phyloP scores from a whole-genome alignment of 2,113 vertebrate species.

The Varanus komodoensis region DNA sequence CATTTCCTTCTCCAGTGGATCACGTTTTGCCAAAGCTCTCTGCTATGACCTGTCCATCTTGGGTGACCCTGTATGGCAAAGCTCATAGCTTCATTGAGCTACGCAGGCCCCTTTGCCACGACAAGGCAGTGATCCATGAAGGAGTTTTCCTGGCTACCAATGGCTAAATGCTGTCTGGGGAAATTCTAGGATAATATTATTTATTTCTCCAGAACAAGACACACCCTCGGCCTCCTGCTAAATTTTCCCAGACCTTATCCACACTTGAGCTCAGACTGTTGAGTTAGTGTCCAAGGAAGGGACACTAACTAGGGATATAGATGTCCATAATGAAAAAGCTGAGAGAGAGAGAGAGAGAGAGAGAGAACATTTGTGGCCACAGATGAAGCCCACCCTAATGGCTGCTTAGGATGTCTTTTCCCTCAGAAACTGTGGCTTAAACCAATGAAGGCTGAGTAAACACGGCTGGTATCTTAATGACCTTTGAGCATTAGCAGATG shows the following conservation, averaged over 20 bases:
- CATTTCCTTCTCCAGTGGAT: too few relatives aligned
- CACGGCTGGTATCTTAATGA: constrained; percentile 79
- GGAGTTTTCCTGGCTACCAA: neutral
- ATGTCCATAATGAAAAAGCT: neutral
- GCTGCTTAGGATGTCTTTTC: constrained; percentile 66
- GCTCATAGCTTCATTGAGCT: too few relatives aligned
- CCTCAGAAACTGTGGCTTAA: constrained; percentile 66
- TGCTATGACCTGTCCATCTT: too few relatives aligned
- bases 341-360: constrained; percentile 27
- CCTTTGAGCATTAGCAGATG: constrained; percentile 84
- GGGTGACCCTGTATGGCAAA: too few relatives aligned
- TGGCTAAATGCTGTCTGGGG: neutral
- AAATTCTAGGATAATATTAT: neutral
- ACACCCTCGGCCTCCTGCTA: neutral
- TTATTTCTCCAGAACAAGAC: neutral
- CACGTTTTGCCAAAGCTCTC: too few relatives aligned
- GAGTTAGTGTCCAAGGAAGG: constrained; percentile 17
- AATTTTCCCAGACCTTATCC: neutral
- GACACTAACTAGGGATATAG: constrained; percentile 13
- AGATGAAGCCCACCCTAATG: constrained; percentile 66
- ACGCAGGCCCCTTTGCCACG: too few relatives aligned
- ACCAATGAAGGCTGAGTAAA: constrained; percentile 70
- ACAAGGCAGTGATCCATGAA: too few relatives aligned
- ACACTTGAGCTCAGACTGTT: neutral
- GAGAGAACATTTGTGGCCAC: constrained; percentile 5